phyloP scores from a whole-genome alignment of 2,113 vertebrate species.

The Xiphias gladius region DNA sequence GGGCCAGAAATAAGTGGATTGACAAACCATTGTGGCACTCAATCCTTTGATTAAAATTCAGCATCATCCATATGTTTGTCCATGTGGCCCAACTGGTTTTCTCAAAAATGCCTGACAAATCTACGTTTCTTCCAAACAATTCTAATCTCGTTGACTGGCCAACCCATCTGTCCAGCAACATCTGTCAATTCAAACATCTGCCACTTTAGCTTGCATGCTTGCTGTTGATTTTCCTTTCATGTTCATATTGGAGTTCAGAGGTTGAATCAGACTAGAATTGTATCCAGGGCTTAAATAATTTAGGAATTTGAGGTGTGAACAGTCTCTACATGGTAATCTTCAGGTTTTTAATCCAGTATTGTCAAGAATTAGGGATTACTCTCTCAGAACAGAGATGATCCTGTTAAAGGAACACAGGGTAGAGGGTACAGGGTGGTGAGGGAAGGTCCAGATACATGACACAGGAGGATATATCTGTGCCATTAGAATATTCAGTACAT shows the following conservation, averaged over 20 bases:
- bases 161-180: slow-evolving; percentile 52
- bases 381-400: slow-evolving; percentile 69
- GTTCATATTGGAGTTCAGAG: slow-evolving; percentile 29
- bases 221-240: slow-evolving; percentile 40
- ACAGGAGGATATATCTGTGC: neutral
- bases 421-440: slow-evolving; percentile 10
- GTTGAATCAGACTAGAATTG: neutral
- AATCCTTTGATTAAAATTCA: slow-evolving; percentile 44
- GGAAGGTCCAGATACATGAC: neutral
- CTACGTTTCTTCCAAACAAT: slow-evolving; percentile 9
- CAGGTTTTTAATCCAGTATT: slow-evolving; percentile 58
- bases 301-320: slow-evolving; percentile 54
- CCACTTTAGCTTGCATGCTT: slow-evolving; percentile 15
- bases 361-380: slow-evolving; percentile 69
- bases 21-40: slow-evolving; percentile 4
- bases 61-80: slow-evolving; percentile 46
- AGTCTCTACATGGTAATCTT: slow-evolving; percentile 56
- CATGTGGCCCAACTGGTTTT: slow-evolving; percentile 20
- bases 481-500: slow-evolving; percentile 5
- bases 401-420: slow-evolving; percentile 58
- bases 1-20: neutral
- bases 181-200: slow-evolving; percentile 64
- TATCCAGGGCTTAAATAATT: slow-evolving; percentile 28
- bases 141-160: slow-evolving; percentile 38
- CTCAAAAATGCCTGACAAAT: slow-evolving; percentile 16